Percentiles rank a stretch among this genome's conserved stretches.
phyloP scores from a whole-genome alignment of 2,888 invertebrate genomes.

The Caenorhabditis sinica region DNA sequence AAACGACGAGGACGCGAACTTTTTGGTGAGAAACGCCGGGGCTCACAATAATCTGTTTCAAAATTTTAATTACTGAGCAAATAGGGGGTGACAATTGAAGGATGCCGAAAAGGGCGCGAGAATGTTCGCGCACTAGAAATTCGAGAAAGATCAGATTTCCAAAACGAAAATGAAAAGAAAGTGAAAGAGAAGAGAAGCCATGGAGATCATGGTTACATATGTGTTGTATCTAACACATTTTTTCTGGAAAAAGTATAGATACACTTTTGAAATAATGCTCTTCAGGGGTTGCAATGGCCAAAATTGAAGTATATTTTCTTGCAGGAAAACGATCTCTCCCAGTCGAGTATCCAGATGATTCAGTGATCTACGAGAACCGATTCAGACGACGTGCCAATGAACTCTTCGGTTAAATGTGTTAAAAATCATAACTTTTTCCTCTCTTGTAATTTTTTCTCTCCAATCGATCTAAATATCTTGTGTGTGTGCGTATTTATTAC shows the following conservation, averaged over 20 bases:
- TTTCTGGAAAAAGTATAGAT: neutral
- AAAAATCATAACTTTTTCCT: neutral
- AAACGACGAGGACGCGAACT: constrained; percentile 62
- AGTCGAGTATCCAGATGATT: constrained; percentile 41
- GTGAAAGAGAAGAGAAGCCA: constrained; percentile 6
- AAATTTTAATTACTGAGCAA: constrained; percentile 18
- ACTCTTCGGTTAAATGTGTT: constrained; percentile 41
- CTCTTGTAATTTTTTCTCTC: constrained; percentile 3
- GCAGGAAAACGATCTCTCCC: constrained; percentile 51
- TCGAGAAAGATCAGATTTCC: constrained; percentile 45
- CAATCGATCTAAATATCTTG: neutral
- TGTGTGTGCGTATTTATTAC: constrained; percentile 15
- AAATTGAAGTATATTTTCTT: neutral
- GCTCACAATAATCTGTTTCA: neutral
- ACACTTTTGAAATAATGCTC: neutral
- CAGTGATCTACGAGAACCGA: constrained; percentile 39
- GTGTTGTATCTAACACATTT: constrained; percentile 14
- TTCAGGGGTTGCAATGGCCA: too few relatives aligned
- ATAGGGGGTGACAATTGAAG: neutral
- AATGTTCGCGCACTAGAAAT: constrained; percentile 32
- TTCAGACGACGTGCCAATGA: constrained; percentile 59
- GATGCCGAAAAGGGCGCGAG: constrained; percentile 30
- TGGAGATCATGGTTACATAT: constrained; percentile 37
- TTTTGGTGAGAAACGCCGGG: constrained; percentile 30
- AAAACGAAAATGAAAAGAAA: constrained; percentile 2